Evolutionary conservation across 2,888 invertebrate species (phyloP), one percentile per base, ranked within the genome.

Genomic region (Euproctis similis): DNA sequence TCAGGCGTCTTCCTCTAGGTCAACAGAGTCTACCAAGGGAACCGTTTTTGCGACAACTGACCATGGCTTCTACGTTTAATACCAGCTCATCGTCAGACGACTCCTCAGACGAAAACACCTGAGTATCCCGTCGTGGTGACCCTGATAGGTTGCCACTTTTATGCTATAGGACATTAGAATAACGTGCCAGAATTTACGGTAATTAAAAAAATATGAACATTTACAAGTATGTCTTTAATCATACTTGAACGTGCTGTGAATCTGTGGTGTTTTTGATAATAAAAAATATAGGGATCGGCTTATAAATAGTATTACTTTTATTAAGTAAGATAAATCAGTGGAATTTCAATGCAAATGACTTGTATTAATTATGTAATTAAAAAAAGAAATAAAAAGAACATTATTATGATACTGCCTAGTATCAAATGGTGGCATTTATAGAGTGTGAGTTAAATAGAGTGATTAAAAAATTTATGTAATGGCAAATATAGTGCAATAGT

Each of bases 31-130:
- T 86, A 8, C 88, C 87, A 12, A 86, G 87, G 39, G 87, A 87
- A 37, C 90, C 86, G 11, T 87, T 87, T 46, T 74, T 77, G 46
- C 86, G 87, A 26, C 90, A 87, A 68, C 87, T 86, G 38, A 87
- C 87, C 19, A 78, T 88, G 64, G 89, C 88, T 6, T 82, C 88
- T 1, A 86, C 87, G 1, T 70, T 90, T 7, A 86, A 92, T 37
- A 87, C 89, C 53, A 86, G 87, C 45, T 89, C 89, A 24, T 89
- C 90, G 2, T 81, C 81, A 30, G 82, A 82, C 12, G 85, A 85
- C 26, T 84, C 84, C 2, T 84, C 84, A 1, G 84, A 84, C 32
- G 84, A 84, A 30, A 78, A 77, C 57, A 84, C 81, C 78, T 84
- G 84, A 84, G 81, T 78, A 57, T 64, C 62, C 61, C 77, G 78